Percentiles rank a stretch among this genome's conserved stretches.
Conservation (phyloP, 2,888 invertebrate genomes). For the Drosophila monieri region DNA sequence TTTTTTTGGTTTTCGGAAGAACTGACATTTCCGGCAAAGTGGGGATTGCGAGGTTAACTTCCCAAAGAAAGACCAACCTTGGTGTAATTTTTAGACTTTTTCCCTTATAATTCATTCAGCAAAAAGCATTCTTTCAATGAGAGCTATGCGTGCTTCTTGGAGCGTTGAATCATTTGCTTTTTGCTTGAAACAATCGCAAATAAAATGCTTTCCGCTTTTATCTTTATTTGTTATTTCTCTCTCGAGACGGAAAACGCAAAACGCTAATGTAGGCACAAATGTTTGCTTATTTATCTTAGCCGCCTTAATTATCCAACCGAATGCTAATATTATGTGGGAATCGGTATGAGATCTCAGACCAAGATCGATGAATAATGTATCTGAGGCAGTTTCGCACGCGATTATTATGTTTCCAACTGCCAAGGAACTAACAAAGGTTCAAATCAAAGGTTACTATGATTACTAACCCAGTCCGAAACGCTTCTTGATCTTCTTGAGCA, state of each 20-base stretch:
- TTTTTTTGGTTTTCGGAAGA: background rate
- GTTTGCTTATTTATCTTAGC: constrained; percentile 69
- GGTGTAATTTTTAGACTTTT: constrained; percentile 2
- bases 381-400: constrained; percentile 63
- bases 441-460: too few relatives aligned
- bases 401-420: constrained; percentile 26
- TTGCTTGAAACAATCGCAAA: constrained; percentile 63
- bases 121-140: constrained; percentile 19
- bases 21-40: constrained; percentile 42
- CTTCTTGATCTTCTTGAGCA: constrained; percentile 94
- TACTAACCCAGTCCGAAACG: constrained; percentile 94
- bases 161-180: constrained; percentile 44
- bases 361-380: constrained; percentile 60
- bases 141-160: constrained; percentile 16
- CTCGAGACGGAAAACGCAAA: constrained; percentile 52
- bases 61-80: constrained; percentile 19
- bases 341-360: too few relatives aligned
- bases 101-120: constrained; percentile 12
- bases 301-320: constrained; percentile 65
- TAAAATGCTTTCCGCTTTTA: constrained; percentile 33
- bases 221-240: constrained; percentile 51
- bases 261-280: constrained; percentile 68
- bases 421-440: background rate
- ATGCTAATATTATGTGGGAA: constrained; percentile 75
- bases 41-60: constrained; percentile 26